These are phyloP conservation scores for Ladona fulva DNA, from an alignment of 1,140 invertebrate species.

Conservation along the genomic window DNA sequence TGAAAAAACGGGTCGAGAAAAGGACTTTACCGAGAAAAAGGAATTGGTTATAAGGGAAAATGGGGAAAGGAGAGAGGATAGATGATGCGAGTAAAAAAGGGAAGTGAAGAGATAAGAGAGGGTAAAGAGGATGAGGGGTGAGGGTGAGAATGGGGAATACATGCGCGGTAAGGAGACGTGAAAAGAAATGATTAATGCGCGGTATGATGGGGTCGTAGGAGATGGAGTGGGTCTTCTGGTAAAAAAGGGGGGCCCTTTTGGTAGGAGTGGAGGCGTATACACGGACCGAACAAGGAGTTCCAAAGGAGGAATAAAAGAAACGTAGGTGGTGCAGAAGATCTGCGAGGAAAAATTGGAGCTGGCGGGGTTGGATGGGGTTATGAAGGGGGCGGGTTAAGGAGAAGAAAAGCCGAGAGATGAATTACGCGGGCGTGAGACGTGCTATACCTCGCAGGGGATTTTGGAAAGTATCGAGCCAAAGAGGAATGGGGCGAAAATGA, in stretches of 20 bases:
- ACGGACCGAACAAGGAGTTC: not conserved
- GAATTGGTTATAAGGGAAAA: not conserved
- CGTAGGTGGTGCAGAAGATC: not conserved
- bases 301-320: no score
- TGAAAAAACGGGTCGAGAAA: no score
- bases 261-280: not conserved
- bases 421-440: no score
- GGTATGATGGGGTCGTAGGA: not conserved
- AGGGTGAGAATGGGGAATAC: not conserved
- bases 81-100: not conserved
- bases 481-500: no score
- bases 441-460: no score
- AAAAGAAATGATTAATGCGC: conserved; percentile 1
- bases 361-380: no score
- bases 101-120: not conserved
- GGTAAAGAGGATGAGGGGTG: not conserved
- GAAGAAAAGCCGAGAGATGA: no score
- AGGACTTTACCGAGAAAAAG: not conserved
- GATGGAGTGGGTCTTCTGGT: not conserved
- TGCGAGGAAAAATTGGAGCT: not conserved
- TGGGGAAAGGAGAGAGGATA: not conserved
- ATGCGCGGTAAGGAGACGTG: not conserved
- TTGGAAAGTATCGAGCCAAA: no score
- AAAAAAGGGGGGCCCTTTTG: not conserved
- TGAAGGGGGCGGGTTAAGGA: no score